Percentiles rank a stretch among this genome's conserved stretches.
Conservation (phyloP, 2,888 invertebrate species). For the Cheilosia soror region DNA sequence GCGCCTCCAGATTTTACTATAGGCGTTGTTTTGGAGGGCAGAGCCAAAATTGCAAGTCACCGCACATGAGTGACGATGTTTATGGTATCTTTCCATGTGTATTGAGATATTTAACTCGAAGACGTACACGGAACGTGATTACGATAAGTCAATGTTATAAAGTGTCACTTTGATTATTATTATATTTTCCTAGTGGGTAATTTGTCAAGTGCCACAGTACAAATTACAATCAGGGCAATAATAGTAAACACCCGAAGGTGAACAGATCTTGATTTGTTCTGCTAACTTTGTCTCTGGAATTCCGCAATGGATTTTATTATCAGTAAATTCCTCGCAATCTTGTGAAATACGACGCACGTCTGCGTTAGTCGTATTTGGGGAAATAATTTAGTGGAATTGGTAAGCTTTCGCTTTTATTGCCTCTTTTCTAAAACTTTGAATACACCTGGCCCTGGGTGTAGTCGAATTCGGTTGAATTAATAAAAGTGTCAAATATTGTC, state of each 20-base stretch:
- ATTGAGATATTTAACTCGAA: too few relatives aligned
- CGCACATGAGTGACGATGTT: not conserved
- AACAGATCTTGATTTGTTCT: not conserved
- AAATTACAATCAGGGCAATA: slow-evolving; percentile 12
- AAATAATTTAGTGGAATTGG: not conserved
- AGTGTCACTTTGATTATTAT: not conserved
- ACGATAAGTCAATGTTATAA: slow-evolving; percentile 7
- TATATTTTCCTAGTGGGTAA: not conserved
- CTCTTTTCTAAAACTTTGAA: too few relatives aligned
- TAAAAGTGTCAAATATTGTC: too few relatives aligned
- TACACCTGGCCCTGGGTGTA: too few relatives aligned
- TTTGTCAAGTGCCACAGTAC: not conserved
- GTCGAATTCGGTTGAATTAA: too few relatives aligned
- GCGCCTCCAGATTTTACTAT: too few relatives aligned
- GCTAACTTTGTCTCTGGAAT: slow-evolving; percentile 3
- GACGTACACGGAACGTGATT: not conserved
- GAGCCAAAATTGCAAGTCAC: slow-evolving; percentile 13
- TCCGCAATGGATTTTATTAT: not conserved
- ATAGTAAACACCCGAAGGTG: not conserved
- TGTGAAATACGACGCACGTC: not conserved
- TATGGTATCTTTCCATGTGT: not conserved
- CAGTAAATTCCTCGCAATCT: not conserved
- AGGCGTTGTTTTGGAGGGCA: not conserved
- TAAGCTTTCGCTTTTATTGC: not conserved
- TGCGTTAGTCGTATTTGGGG: too few relatives aligned